Evolutionary conservation across 2,888 invertebrate species (phyloP).

Genomic region (Temnothorax rugatulus): DNA sequence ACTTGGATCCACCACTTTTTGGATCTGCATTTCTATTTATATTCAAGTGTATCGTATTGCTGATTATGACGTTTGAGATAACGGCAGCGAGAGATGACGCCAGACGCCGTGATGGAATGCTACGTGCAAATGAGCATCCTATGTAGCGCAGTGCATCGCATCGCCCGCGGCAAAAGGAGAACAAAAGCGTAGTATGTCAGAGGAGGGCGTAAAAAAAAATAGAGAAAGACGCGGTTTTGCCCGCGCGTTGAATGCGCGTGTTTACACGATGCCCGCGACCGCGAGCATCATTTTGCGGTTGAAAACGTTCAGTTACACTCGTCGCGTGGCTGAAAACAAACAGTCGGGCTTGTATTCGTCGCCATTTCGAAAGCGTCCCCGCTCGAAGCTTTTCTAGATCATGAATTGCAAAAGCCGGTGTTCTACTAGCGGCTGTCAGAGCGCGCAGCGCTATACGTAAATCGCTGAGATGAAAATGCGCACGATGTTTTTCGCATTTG

Average conservation of each 20-base stretch:
- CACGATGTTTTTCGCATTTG: slow-evolving; percentile 4
- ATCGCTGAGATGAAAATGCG: slow-evolving; percentile 47
- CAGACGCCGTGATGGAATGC: neutral
- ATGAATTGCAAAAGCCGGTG: slow-evolving; percentile 66
- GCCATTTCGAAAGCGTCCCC: slow-evolving; percentile 59
- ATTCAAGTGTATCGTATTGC: slow-evolving; percentile 1
- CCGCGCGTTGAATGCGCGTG: slow-evolving; percentile 57
- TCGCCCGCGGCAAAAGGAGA: slow-evolving; percentile 31
- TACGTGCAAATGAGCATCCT: slow-evolving; percentile 47
- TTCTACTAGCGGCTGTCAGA: slow-evolving; percentile 33
- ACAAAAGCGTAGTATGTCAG: slow-evolving; percentile 38
- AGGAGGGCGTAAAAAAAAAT: slow-evolving; percentile 47
- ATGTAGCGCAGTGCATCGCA: neutral
- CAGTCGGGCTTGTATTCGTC: slow-evolving; percentile 43
- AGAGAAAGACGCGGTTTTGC: slow-evolving; percentile 39
- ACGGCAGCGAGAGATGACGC: neutral
- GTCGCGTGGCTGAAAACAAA: slow-evolving; percentile 60
- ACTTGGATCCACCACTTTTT: too few species aligned
- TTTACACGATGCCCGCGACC: slow-evolving; percentile 71
- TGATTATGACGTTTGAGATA: slow-evolving; percentile 36
- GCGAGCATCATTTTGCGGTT: slow-evolving; percentile 73
- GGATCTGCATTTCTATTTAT: neutral
- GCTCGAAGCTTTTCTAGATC: slow-evolving; percentile 62
- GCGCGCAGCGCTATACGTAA: slow-evolving; percentile 29
- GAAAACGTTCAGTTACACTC: slow-evolving; percentile 74